Conservation (phyloP, 2,113 vertebrate species). For the Callopanchax toddi region DNA sequence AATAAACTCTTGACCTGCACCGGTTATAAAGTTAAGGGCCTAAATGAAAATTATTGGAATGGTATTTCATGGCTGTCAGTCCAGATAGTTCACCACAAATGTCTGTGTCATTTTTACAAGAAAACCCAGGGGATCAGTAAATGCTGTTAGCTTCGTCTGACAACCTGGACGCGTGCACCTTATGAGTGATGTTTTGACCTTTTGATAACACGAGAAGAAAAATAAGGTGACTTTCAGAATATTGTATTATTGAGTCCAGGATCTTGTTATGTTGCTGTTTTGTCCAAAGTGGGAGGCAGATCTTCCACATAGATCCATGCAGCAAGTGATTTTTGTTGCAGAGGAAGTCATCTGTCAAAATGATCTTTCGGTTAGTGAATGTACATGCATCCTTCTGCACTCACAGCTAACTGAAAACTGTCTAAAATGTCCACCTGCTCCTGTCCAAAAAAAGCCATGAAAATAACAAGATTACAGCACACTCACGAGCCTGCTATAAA, state of each 20-base stretch:
- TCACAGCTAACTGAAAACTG: slow-evolving; percentile 8
- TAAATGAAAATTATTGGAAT: neutral
- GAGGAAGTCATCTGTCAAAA: neutral
- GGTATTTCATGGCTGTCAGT: neutral
- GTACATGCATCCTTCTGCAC: neutral
- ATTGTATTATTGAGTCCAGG: neutral
- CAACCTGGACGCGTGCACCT: neutral
- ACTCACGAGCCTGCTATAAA: slow-evolving; percentile 2
- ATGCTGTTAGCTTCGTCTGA: neutral
- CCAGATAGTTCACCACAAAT: neutral
- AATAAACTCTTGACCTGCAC: neutral
- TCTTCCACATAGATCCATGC: neutral
- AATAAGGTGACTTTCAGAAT: neutral
- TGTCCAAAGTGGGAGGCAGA: neutral
- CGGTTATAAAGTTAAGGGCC: neutral
- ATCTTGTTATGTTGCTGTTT: neutral
- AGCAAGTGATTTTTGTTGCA: slow-evolving; percentile 4
- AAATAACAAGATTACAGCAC: slow-evolving; percentile 3
- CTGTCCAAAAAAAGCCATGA: neutral
- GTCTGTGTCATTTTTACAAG: neutral
- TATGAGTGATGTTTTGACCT: neutral
- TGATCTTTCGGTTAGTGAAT: neutral
- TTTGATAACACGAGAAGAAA: neutral
- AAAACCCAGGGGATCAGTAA: neutral
- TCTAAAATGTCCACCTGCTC: slow-evolving; percentile 7